These are phyloP conservation scores for Scaptomyza caliginosa DNA, from an alignment of 2,888 invertebrate species.

Conservation along the genomic window DNA sequence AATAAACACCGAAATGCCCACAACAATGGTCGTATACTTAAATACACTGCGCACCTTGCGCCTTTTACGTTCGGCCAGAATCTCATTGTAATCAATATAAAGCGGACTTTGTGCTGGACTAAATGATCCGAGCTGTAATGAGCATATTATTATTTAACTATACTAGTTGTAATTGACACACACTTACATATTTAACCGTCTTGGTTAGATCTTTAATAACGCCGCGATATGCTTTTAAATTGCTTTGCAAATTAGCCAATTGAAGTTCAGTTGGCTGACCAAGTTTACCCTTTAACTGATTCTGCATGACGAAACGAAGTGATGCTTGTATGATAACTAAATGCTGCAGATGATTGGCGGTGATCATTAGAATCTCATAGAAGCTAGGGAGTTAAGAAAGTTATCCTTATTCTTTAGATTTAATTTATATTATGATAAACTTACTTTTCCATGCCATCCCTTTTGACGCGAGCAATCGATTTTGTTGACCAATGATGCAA, in stretches of 20 bases:
- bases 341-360: constrained; percentile 83
- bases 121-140: constrained; percentile 77
- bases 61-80: constrained; percentile 73
- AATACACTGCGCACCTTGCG: constrained; percentile 73
- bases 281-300: constrained; percentile 49
- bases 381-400: constrained; percentile 66
- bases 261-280: constrained; percentile 63
- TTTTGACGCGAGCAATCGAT: constrained; percentile 76
- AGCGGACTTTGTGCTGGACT: constrained; percentile 80
- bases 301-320: constrained; percentile 72
- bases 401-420: neutral
- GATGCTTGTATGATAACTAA: constrained; percentile 79
- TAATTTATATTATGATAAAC: constrained; percentile 5
- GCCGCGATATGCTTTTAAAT: constrained; percentile 69
- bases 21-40: constrained; percentile 80
- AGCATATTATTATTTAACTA: neutral
- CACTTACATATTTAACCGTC: constrained; percentile 81
- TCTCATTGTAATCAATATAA: constrained; percentile 81
- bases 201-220: constrained; percentile 70
- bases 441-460: constrained; percentile 58
- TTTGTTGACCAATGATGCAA: constrained; percentile 82
- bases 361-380: constrained; percentile 82
- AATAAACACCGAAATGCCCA: constrained; percentile 80
- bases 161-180: neutral
- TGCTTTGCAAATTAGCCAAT: constrained; percentile 55